phyloP scores from a whole-genome alignment of 1,140 invertebrate genomes.

The Sweltsa coloradensis region DNA sequence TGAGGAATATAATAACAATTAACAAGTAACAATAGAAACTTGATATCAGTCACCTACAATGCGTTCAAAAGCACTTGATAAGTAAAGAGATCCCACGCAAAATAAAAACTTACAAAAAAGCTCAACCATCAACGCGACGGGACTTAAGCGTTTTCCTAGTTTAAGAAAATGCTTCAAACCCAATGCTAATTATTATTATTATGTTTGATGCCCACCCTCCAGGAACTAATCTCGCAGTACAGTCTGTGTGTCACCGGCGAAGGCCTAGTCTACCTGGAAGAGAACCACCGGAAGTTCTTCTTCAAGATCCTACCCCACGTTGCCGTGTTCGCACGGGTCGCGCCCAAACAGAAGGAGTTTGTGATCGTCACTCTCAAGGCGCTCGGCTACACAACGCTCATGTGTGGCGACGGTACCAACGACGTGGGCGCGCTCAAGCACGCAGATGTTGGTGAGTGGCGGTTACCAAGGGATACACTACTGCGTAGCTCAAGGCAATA shows the following conservation, averaged over 20 bases:
- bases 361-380: conserved; percentile 82
- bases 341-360: conserved; percentile 94
- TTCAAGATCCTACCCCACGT: conserved; percentile 69
- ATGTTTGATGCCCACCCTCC: conserved; percentile 16
- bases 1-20: too few relatives aligned
- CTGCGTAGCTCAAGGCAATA: too few relatives aligned
- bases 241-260: conserved; percentile 93
- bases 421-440: conserved; percentile 99
- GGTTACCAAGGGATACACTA: background rate
- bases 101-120: too few relatives aligned
- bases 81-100: too few relatives aligned
- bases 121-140: too few relatives aligned
- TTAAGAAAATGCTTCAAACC: too few relatives aligned
- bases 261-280: conserved; percentile 60
- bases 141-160: too few relatives aligned
- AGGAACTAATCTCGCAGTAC: conserved; percentile 52
- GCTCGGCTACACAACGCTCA: conserved; percentile 81
- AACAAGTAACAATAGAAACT: too few relatives aligned
- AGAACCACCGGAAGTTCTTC: conserved; percentile 49
- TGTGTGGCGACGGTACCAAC: conserved; percentile 99
- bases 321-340: conserved; percentile 84
- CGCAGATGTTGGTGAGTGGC: conserved; percentile 71
- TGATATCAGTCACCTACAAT: too few relatives aligned
- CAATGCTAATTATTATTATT: too few relatives aligned
- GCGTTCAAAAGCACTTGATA: too few relatives aligned